Conservation (phyloP, 2,888 invertebrate species). For the Phengaris alcon region DNA sequence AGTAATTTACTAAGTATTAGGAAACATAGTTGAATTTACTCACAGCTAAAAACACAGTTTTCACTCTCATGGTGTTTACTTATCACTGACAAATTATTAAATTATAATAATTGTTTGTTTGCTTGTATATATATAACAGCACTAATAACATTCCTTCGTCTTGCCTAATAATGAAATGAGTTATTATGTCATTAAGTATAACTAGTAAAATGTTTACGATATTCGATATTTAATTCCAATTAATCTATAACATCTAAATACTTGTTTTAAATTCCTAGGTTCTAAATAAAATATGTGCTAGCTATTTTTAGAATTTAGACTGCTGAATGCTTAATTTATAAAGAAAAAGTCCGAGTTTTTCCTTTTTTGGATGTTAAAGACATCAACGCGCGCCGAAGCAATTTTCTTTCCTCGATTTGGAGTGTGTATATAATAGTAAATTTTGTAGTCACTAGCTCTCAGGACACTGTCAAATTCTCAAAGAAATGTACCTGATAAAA, state of each 20-base stretch:
- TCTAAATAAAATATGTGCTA: too few relatives aligned
- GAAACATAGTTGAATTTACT: not conserved
- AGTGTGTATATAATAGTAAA: too few relatives aligned
- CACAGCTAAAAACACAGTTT: not conserved
- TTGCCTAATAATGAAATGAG: not conserved
- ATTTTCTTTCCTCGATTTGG: too few relatives aligned
- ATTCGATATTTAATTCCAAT: slow-evolving; percentile 5
- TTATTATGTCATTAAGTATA: not conserved
- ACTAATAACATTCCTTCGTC: slow-evolving; percentile 16
- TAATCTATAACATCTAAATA: not conserved
- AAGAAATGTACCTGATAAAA: too few relatives aligned
- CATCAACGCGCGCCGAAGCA: not conserved
- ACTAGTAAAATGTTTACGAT: not conserved
- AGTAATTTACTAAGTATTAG: too few relatives aligned
- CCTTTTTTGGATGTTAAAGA: not conserved
- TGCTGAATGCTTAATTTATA: not conserved
- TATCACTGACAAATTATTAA: not conserved
- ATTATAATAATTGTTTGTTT: not conserved
- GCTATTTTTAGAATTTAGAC: too few relatives aligned
- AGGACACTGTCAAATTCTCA: too few relatives aligned
- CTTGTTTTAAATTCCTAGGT: too few relatives aligned
- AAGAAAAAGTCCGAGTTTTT: not conserved
- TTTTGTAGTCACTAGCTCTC: too few relatives aligned
- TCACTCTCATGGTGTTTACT: not conserved
- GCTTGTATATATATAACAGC: slow-evolving; percentile 14